A percentile compares a stretch with the other conserved stretches of the same genome.
phyloP scores from a whole-genome alignment of 2,797 vertebrate species.

The Varecia variegata region DNA sequence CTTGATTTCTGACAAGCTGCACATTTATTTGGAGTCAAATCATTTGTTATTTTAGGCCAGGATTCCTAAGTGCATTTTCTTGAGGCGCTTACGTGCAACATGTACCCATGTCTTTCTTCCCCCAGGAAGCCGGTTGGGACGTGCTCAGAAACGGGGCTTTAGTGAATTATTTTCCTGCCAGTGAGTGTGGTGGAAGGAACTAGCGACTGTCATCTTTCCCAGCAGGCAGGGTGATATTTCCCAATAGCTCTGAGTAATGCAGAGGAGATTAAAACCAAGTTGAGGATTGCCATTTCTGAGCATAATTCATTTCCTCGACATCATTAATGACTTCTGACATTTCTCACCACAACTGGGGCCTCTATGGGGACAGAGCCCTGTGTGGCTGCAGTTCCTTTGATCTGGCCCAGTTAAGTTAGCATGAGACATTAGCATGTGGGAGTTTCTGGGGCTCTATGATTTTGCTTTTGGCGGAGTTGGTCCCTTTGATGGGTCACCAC shows the following conservation, averaged over 20 bases:
- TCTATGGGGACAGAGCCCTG: constrained; percentile 31
- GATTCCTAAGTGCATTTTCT: constrained; percentile 68
- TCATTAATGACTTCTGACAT: constrained; percentile 68
- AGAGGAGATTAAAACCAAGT: constrained; percentile 71
- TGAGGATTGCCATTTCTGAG: constrained; percentile 71
- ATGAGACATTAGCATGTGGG: background rate
- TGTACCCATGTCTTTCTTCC: constrained; percentile 69
- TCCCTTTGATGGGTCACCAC: background rate
- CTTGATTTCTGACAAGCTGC: constrained; percentile 11
- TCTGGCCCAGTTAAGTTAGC: background rate
- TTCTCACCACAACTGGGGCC: constrained; percentile 62
- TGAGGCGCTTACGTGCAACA: constrained; percentile 69
- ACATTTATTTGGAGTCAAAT: constrained; percentile 51
- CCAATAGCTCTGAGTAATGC: constrained; percentile 74
- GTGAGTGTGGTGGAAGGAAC: constrained; percentile 68
- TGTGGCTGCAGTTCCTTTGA: constrained; percentile 34
- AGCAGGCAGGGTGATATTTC: constrained; percentile 69
- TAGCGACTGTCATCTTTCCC: constrained; percentile 67
- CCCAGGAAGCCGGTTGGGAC: constrained; percentile 73
- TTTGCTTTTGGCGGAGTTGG: background rate
- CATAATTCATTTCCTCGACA: constrained; percentile 72
- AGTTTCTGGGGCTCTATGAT: background rate
- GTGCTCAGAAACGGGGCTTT: constrained; percentile 74
- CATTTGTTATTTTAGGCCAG: constrained; percentile 81
- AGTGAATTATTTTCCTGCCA: constrained; percentile 79